A percentile compares a stretch with the other conserved stretches of the same genome.
phyloP scores from a whole-genome alignment of 2,113 vertebrate genomes.

The Hyperopisus bebe region DNA sequence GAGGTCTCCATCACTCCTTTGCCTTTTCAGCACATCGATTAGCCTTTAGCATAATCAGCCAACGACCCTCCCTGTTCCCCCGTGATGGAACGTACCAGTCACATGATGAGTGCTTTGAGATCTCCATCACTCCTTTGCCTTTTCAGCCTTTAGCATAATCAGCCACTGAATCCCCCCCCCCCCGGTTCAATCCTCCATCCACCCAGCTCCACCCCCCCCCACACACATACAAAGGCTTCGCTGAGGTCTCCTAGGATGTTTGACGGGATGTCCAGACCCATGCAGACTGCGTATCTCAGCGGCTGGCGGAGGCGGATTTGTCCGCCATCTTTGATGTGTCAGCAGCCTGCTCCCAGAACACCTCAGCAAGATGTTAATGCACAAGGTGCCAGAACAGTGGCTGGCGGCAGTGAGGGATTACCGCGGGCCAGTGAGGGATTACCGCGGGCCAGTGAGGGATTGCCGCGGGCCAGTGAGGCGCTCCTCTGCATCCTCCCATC shows the following conservation, averaged over 20 bases:
- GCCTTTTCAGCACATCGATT: background rate
- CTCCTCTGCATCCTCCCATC: constrained; percentile 38
- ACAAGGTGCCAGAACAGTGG: constrained; percentile 35
- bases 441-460: constrained; percentile 43
- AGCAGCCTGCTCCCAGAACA: constrained; percentile 45
- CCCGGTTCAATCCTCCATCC: background rate
- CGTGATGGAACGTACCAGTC: background rate
- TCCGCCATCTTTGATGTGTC: constrained; percentile 60
- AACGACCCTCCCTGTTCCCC: background rate
- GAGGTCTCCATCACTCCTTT: background rate
- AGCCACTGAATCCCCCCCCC: background rate
- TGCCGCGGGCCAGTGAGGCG: constrained; percentile 45
- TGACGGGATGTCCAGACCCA: background rate
- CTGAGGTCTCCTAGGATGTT: background rate
- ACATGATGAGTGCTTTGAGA: background rate
- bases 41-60: background rate
- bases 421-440: constrained; percentile 47
- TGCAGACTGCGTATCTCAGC: background rate
- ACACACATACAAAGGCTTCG: background rate
- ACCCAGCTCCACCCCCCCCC: background rate
- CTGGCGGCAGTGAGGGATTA: constrained; percentile 39
- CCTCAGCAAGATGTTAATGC: constrained; percentile 51
- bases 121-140: background rate
- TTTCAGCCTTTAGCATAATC: background rate
- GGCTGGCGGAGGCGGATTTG: constrained; percentile 35